Evolutionary conservation across 2,888 invertebrate species (phyloP).

Genomic region (Rhingia rostrata): DNA sequence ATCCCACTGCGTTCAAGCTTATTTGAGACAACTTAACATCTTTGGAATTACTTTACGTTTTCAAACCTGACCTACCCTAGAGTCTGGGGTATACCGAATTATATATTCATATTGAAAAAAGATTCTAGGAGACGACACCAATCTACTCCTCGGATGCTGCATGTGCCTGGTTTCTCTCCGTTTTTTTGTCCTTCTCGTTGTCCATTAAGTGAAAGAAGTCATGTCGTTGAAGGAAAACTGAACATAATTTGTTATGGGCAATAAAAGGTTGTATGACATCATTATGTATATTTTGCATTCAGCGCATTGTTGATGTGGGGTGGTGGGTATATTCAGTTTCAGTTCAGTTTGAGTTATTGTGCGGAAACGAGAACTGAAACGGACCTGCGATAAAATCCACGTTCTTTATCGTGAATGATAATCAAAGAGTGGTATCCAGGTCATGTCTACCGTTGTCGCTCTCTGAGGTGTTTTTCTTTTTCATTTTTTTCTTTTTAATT

Average conservation of each 20-base stretch:
- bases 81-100: background rate
- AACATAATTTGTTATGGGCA: constrained; percentile 72
- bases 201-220: constrained; percentile 63
- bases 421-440: constrained; percentile 65
- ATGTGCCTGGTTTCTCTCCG: background rate
- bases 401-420: constrained; percentile 43
- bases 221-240: constrained; percentile 62
- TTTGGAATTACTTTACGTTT: no score
- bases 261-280: constrained; percentile 70
- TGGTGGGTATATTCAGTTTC: constrained; percentile 1
- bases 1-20: no score
- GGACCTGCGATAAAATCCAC: constrained; percentile 62
- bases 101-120: constrained; percentile 47
- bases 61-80: background rate
- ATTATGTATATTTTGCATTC: constrained; percentile 66
- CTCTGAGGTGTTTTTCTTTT: constrained; percentile 53
- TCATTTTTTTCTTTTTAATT: constrained; percentile 17
- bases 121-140: constrained; percentile 46
- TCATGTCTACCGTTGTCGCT: constrained; percentile 52
- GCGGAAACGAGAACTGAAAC: constrained; percentile 60
- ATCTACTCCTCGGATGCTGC: constrained; percentile 22
- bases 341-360: constrained; percentile 54
- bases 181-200: constrained; percentile 35
- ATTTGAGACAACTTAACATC: no score
- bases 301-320: constrained; percentile 22